Evolutionary conservation across 2,888 invertebrate species (phyloP), one percentile per base, ranked within the genome.

Genomic region (Petrophora chlorosata): DNA sequence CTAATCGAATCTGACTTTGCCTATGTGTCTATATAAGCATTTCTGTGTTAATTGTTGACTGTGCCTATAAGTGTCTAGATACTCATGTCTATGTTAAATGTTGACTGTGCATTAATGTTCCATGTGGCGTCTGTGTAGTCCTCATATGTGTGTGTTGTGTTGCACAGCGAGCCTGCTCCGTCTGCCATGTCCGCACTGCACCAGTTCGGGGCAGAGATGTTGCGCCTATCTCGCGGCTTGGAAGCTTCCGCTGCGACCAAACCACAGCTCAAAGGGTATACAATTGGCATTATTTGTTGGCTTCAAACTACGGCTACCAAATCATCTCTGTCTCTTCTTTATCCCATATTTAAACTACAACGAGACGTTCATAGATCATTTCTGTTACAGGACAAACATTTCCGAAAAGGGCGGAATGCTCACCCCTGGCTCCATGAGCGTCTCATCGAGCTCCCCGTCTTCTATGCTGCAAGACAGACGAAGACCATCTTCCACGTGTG

Each of bases 181-280:
- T 95, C 94, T 64, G 95, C 96, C 58, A 95, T 96, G 94, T 94
- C 95, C 17, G 96, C 96, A 47, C 90, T 96, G 71, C 96, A 96
- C 79, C 95, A 95, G 76, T 96, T 96, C 78, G 96, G 96, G 42
- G 95, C 95, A 23, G 95, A 96, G 91, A 95, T 96, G 96, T 91
- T 96, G 67, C 95, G 95, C 72, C 91, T 96, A 17, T 96, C 96
- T 15, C 92, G 95, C 56, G 95, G 96, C 54, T 88, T 96, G 65
- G 95, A 95, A 84, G 94, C 94, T 56, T 94, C 94, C 49, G 88
- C 89, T 65, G 86, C 82, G 58, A 78, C 81, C 65, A 88, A 88
- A 83, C 82, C 86, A 67, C 82, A 85, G 57, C 79, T 74, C 73
- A 81, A 78, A 87, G 89, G 89, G 89, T 90, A 89, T 79, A 51